phyloP scores from a whole-genome alignment of 2,888 invertebrate species.

The Caprella mutica region DNA sequence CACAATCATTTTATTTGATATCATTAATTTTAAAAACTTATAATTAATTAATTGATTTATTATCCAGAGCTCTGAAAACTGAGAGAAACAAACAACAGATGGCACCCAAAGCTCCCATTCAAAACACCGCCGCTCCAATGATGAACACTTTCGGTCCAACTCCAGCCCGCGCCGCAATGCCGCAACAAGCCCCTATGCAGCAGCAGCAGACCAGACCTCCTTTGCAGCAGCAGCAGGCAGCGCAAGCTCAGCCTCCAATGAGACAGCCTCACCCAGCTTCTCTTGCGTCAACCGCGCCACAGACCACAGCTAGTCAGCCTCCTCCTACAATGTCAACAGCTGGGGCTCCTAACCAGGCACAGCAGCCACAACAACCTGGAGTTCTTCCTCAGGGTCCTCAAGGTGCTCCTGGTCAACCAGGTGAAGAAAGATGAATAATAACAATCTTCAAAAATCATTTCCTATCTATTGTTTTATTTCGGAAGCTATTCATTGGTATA shows the following conservation, averaged over 20 bases:
- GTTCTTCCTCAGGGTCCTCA: background rate
- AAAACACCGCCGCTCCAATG: background rate
- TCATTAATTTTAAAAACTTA: no score
- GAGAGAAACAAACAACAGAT: background rate
- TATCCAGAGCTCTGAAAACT: constrained; percentile 2
- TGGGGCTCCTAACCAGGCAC: background rate
- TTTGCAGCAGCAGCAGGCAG: background rate
- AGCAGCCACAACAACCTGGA: background rate
- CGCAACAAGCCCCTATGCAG: background rate
- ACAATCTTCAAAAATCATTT: no score
- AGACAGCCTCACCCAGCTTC: background rate
- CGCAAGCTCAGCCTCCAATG: background rate
- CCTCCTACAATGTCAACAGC: background rate
- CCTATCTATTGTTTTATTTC: no score
- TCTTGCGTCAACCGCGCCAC: background rate
- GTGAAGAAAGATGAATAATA: no score
- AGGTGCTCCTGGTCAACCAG: background rate
- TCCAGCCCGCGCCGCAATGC: background rate
- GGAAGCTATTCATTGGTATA: background rate
- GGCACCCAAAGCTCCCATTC: background rate
- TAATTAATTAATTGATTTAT: no score
- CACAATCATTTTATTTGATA: no score
- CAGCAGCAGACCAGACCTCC: background rate
- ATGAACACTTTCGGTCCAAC: background rate
- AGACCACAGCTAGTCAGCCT: constrained; percentile 7